These are phyloP conservation scores for Oreochromis niloticus DNA, from an alignment of 2,113 vertebrate species.

Conservation along the genomic window DNA sequence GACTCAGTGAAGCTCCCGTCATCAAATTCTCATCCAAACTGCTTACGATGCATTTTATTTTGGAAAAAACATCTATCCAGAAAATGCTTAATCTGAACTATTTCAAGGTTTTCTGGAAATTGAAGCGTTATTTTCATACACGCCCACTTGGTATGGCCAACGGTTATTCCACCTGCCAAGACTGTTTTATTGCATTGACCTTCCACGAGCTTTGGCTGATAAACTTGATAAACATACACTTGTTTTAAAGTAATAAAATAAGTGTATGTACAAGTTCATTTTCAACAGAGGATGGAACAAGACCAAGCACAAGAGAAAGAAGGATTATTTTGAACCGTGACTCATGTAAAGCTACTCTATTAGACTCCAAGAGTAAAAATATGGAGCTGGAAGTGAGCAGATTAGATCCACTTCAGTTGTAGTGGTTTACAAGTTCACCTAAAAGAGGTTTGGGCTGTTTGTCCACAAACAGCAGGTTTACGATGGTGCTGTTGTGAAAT, in stretches of 20 bases:
- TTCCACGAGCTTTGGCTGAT: fast-evolving
- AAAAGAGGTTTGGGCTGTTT: neutral
- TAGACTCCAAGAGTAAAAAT: neutral
- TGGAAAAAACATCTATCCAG: neutral
- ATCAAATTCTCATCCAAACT: neutral
- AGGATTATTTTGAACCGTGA: neutral
- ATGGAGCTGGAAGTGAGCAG: neutral
- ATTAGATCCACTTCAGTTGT: fast-evolving
- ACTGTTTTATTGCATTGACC: neutral
- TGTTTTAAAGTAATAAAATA: neutral
- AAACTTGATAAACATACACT: neutral
- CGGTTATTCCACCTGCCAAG: neutral
- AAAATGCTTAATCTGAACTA: neutral
- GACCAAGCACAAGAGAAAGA: fast-evolving
- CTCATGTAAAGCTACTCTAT: neutral
- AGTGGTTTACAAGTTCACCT: neutral
- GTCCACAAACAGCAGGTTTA: neutral
- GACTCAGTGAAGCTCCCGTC: neutral
- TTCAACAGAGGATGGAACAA: fast-evolving
- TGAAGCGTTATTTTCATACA: neutral
- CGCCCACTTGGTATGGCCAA: neutral
- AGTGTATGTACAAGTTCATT: neutral
- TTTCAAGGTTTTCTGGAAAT: neutral
- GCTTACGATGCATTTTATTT: neutral
- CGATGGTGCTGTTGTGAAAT: neutral